Base-by-base conservation (phyloP, 2,888 invertebrate species). In the Hydroisotoma schaefferi region DNA sequence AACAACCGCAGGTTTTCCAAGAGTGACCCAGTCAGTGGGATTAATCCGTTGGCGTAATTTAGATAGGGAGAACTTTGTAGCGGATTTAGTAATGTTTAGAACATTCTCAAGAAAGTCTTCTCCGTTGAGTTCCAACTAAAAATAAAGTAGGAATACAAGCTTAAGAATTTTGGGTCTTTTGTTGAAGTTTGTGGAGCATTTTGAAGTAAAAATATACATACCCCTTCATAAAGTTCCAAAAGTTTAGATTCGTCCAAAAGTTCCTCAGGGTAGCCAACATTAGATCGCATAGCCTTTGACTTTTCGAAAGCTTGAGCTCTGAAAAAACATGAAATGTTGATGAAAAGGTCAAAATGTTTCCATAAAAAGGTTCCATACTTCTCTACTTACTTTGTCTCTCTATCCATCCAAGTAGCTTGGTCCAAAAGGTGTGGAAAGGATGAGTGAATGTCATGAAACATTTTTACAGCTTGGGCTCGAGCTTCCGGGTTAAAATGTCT, bases 331-430 rank as follows among this genome's bases (percentile, higher is more conserved):
- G 22, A 20, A 6, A 53, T 46, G 29, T 44, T 51, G 23, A 60
- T 75, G 40, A 51, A 18, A 20, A 43, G 29, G 15, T 46, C 18
- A 23, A 22, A 55, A 15, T 43, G n/a, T n/a, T n/a, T n/a, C n/a
- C n/a, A n/a, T n/a, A n/a, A n/a, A n/a, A n/a, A n/a, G n/a, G n/a
- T n/a, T n/a, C n/a, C n/a, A n/a, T n/a, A n/a, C n/a, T n/a, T n/a
- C n/a, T n/a, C n/a, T 28, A 29, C 55, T 18, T 69, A 71, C 67
- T 76, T 76, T 1, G 79, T 78, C 12, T 73, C 73, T n/a, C 74
- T 73, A 57, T 79, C 78, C 76, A 79, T 76, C 79, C 79, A 79
- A 12, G 75, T 73, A 49, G 75, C 76, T 40, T 75, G 73, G 27
- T 70, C 63, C 22, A 78, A 63, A 0, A 78, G 70, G 38, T 76